A percentile compares a stretch with the other conserved stretches of the same genome.
phyloP scores from a whole-genome alignment of 2,888 invertebrate genomes.

The Agonopterix arenella region DNA sequence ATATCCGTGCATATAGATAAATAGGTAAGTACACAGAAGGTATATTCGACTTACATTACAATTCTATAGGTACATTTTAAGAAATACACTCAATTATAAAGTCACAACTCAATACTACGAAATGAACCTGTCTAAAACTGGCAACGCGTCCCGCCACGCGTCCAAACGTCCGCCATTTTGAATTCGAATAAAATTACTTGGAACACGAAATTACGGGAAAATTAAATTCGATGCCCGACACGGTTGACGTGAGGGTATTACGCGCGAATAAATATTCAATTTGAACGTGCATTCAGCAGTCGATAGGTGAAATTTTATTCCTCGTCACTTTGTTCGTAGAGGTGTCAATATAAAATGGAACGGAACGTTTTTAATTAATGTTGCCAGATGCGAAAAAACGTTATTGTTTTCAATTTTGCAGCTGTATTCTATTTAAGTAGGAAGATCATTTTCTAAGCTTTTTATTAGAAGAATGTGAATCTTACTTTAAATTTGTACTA shows the following conservation, averaged over 20 bases:
- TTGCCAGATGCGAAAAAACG: background rate
- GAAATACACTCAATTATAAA: background rate
- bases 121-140: constrained; percentile 13
- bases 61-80: background rate
- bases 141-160: constrained; percentile 23
- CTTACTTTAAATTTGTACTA: too few species aligned
- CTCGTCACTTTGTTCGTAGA: too few species aligned
- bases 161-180: constrained; percentile 33
- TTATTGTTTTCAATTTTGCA: background rate
- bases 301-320: constrained; percentile 6
- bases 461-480: too few species aligned
- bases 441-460: too few species aligned
- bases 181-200: constrained; percentile 39
- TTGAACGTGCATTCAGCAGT: constrained; percentile 15
- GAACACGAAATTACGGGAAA: constrained; percentile 40
- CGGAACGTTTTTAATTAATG: background rate
- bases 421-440: too few species aligned
- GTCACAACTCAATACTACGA: constrained; percentile 2
- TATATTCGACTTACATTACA: background rate
- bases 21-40: background rate
- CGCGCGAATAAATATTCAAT: constrained; percentile 28
- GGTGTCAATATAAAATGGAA: too few species aligned
- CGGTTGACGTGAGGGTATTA: constrained; percentile 21
- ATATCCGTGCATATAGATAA: background rate
- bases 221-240: constrained; percentile 36